Evolutionary conservation across 2,113 vertebrate genomes (phyloP), one percentile per base, ranked within the genome.

Genomic region (Platycercus adscitus): DNA sequence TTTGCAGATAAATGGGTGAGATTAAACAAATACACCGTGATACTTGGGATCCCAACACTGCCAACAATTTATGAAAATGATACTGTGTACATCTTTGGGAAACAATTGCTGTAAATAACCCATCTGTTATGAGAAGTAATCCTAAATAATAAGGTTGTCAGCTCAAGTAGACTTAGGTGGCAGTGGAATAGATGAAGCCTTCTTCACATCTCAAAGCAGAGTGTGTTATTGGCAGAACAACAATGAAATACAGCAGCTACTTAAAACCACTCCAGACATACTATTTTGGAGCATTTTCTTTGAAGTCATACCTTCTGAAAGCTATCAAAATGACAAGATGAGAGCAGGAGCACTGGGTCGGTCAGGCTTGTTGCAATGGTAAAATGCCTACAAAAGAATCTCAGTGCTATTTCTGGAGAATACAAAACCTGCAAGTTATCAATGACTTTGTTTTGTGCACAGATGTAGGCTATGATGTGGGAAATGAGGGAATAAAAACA

Each of bases 51-150:
- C 29, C 26, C 70, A 91, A 58, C 76, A 58, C 44, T 72, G 35
- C 43, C 0, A 0, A 76, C 53, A 44, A 35, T 35, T 77, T 52
- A 64, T 66, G 53, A 20, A 88, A 86, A 73, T 65, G 2, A 44
- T 28, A 19, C 68, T 53, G 14, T 31, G 18, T 17, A 11, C 60
- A 78, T 81, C 53, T 90, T 63, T 35, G 71, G 79, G 53, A 88
- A 91, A 77, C 39, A 96, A 76, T 6, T 73, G 41, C 66, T 86
- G 53, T 73, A 92, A 93, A 90, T 73, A 96, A 88, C 43, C 58
- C 64, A 83, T 39, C 41, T 80, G 49, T 61, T 79, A 72, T 6
- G 17, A 29, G 53, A 80, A 91, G 61, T 21, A 71, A 68, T 25
- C 31, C 71, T n/a, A 56, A 91, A 94, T 46, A 94, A 91, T 37